phyloP scores from a whole-genome alignment of 2,113 vertebrate species.

The Cynopterus brachyotis region DNA sequence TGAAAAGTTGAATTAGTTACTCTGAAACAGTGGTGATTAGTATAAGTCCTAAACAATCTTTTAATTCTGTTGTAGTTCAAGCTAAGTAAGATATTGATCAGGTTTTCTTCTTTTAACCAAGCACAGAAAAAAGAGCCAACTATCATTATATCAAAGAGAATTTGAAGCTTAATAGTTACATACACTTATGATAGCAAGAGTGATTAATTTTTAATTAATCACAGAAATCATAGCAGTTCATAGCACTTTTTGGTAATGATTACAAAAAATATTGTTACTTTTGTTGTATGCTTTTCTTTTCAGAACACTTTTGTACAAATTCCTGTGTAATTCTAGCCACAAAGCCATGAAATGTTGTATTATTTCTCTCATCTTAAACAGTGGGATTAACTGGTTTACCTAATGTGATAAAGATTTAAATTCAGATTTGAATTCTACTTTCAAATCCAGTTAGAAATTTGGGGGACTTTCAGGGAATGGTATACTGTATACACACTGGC shows the following conservation, averaged over 20 bases:
- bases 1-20: not conserved
- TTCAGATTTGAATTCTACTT: not conserved
- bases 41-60: not conserved
- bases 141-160: not conserved
- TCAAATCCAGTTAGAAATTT: not conserved
- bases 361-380: not conserved
- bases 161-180: not conserved
- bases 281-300: not conserved
- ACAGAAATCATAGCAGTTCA: not conserved
- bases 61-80: not conserved
- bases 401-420: not conserved
- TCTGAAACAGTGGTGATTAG: not conserved
- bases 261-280: not conserved
- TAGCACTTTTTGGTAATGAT: not conserved
- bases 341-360: not conserved
- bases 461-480: no score
- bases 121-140: not conserved
- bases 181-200: not conserved
- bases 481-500: not conserved
- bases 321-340: not conserved
- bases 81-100: not conserved
- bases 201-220: not conserved
- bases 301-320: not conserved
- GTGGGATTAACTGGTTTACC: not conserved
- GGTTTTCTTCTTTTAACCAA: not conserved